phyloP scores from a whole-genome alignment of 2,888 invertebrate species.

The Poecilus cupreus region DNA sequence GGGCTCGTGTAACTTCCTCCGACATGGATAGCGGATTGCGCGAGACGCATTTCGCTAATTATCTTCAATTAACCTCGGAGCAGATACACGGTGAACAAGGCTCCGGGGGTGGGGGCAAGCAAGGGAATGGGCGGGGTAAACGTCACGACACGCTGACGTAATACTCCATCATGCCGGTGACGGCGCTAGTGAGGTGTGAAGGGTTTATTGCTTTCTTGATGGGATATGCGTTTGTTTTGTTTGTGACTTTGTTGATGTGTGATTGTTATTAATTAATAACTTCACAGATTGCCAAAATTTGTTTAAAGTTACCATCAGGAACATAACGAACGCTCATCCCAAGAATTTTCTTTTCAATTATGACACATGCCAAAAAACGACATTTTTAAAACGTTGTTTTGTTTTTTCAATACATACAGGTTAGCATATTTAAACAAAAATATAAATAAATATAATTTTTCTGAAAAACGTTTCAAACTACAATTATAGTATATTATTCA shows the following conservation, averaged over 20 bases:
- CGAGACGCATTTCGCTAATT: conserved; percentile 47
- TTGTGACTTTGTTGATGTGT: not conserved
- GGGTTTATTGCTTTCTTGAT: not conserved
- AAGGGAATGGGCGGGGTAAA: not conserved
- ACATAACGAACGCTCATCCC: no score
- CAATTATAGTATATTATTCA: no score
- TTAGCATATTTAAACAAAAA: no score
- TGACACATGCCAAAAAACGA: no score
- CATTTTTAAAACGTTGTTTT: no score
- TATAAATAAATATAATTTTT: no score
- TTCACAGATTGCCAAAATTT: no score
- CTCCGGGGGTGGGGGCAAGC: not conserved
- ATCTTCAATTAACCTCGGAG: conserved; percentile 49
- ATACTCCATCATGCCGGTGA: not conserved
- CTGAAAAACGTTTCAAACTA: no score
- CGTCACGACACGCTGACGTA: not conserved
- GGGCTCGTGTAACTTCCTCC: conserved; percentile 28
- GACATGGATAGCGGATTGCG: conserved; percentile 42
- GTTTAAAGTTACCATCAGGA: no score
- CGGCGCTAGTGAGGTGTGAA: no score
- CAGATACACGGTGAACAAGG: conserved; percentile 25
- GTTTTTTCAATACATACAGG: no score
- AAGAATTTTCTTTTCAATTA: no score
- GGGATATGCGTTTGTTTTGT: not conserved
- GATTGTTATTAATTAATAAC: not conserved